Base-by-base conservation (phyloP, 2,888 invertebrate species). In the Panzeria rudis region DNA sequence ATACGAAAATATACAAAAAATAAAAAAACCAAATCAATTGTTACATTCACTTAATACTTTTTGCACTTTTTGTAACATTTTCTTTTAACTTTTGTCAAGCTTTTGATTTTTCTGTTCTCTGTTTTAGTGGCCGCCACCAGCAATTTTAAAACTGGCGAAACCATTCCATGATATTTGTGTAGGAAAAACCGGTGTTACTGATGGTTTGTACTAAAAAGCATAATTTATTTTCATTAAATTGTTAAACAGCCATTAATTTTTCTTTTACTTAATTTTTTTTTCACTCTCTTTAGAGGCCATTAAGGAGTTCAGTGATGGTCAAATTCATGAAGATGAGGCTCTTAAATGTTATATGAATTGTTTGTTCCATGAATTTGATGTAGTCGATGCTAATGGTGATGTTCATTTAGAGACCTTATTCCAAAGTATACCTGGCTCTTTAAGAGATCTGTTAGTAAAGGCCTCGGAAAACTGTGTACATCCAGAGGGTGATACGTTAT, bases 331-430 rank as follows among this genome's bases (percentile, higher is more conserved):
- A 15, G 92, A 92, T 72, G 91, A 91, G 85, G 90, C 89, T 56
- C 89, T 92, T 4, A 92, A 92, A 87, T 92, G 92, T 82, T 93
- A 92, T 73, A 92, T 93, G 92, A 91, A 92, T 87, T 92, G 92
- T 86, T 83, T 92, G 59, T 92, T 92, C 78, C 91, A 92, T 76
- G 91, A 92, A 83, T 89, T 91, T 69, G 88, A 90, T n/a, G 91
- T 93, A 41, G 91, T 92, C 17, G 91, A 92, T 78, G 91, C 90
- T 41, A 90, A 92, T 64, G 93, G 92, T n/a, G 92, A 92, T 86
- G 91, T 93, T 20, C 91, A 93, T 86, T 88, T 92, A 85, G 92
- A 92, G 6, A 89, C 87, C 68, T 81, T 93, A 0, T 91, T 89
- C 29, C 86, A 87, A 44, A 87, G 87, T 25, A 69, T 92, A 1